phyloP scores from a whole-genome alignment of 2,797 vertebrate genomes.

The Lates japonicus region DNA sequence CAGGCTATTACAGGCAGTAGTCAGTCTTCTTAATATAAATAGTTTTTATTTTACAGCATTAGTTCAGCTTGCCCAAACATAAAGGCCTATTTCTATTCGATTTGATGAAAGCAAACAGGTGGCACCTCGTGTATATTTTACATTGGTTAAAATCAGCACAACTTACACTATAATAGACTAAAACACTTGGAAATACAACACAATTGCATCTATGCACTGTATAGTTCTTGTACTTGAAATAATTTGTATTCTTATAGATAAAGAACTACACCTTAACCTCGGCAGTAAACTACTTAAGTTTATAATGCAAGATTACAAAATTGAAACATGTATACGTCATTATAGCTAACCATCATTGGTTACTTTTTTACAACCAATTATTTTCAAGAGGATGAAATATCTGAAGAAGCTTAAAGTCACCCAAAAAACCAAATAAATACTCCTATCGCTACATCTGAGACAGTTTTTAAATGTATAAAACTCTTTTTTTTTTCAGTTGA shows the following conservation, averaged over 20 bases:
- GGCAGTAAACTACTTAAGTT: conserved; percentile 86
- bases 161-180: conserved; percentile 84
- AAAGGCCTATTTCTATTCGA: conserved; percentile 79
- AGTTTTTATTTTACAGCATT: conserved; percentile 94
- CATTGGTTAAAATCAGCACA: conserved; percentile 81
- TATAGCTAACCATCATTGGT: conserved; percentile 87
- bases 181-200: conserved; percentile 88
- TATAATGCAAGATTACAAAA: conserved; percentile 85
- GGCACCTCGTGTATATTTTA: conserved; percentile 76
- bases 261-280: conserved; percentile 87
- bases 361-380: conserved; percentile 82
- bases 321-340: conserved; percentile 81
- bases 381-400: conserved; percentile 83
- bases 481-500: conserved; percentile 76
- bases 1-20: conserved; percentile 58
- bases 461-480: conserved; percentile 87
- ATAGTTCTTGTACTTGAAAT: conserved; percentile 81
- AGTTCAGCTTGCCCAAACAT: conserved; percentile 90
- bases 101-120: conserved; percentile 84
- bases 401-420: conserved; percentile 85
- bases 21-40: conserved; percentile 88
- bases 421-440: conserved; percentile 86
- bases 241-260: conserved; percentile 87
- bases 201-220: conserved; percentile 82
- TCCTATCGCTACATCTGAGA: conserved; percentile 85